Conservation (phyloP, 2,113 vertebrate genomes). For the Myotis davidii region DNA sequence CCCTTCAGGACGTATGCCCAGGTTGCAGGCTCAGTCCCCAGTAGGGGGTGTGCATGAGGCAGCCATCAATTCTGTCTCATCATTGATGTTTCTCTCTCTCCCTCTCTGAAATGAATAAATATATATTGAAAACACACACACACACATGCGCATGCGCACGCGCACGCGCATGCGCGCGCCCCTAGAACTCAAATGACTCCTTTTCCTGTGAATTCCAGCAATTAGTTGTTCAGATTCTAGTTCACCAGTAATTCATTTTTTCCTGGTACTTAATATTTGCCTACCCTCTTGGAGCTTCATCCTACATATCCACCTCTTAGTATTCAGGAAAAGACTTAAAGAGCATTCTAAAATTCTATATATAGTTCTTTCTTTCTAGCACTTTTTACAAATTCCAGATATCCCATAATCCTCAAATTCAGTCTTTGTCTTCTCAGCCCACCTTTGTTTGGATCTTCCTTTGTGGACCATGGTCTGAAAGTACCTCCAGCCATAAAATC, state of each 20-base stretch:
- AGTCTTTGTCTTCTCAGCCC: not conserved
- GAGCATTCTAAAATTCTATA: not conserved
- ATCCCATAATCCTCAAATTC: not conserved
- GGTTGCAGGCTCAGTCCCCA: too few relatives aligned
- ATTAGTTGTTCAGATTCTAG: not conserved
- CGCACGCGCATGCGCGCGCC: too few relatives aligned
- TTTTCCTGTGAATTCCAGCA: not conserved
- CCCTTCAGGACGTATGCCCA: too few relatives aligned
- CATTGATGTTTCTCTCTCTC: too few relatives aligned
- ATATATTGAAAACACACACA: too few relatives aligned
- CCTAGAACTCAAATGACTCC: not conserved
- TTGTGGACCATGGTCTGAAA: not conserved
- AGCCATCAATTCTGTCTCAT: too few relatives aligned
- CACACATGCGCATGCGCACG: too few relatives aligned
- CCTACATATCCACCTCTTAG: not conserved
- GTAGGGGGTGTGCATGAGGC: too few relatives aligned
- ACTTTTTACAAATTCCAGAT: not conserved
- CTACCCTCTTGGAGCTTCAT: not conserved
- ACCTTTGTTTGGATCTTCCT: not conserved
- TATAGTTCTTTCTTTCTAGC: not conserved
- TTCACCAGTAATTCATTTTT: not conserved
- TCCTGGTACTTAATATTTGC: not conserved
- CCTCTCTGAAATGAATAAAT: too few relatives aligned
- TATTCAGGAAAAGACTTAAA: not conserved
- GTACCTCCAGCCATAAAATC: not conserved